Base-by-base conservation (phyloP, 2,888 invertebrate species). In the Hirtodrosophila alboralis region DNA sequence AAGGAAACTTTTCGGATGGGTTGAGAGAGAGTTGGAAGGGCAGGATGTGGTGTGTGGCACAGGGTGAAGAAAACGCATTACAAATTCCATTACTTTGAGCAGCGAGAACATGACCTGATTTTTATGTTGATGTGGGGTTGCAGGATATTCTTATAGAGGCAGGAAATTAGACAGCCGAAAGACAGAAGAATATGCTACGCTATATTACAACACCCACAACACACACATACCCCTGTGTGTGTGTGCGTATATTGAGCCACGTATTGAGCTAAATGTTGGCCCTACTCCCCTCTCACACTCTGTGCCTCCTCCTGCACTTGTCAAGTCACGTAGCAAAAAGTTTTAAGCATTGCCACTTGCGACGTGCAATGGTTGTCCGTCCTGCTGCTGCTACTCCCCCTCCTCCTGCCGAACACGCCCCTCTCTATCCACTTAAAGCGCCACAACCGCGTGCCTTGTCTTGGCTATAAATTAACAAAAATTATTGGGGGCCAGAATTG, bases 41-140 rank as follows among this genome's bases (percentile, higher is more conserved):
- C 8, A 21, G 38, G 10, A 9, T n/a, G n/a, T n/a, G n/a, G n/a
- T n/a, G n/a, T n/a, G n/a, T n/a, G n/a, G n/a, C n/a, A n/a, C n/a
- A n/a, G n/a, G n/a, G n/a, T n/a, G n/a, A 23, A 31, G 38, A 30
- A 45, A 79, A 75, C 69, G 69, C 81, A 81, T 81, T 81, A 81
- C 86, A 81, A 81, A 81, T 81, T 81, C 81, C 81, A 81, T 81
- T 81, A 81, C 81, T 87, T 87, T 81, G 86, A 75, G 86, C 74
- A 81, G 72, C 83, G 81, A n/a, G n/a, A 87, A 81, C 81, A 81
- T 81, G 81, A 81, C 81, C 81, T 81, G 81, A 81, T 81, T 81
- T 81, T 75, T 78, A 66, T 81, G 83, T 84, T 62, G 52, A 69
- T 73, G 68, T 75, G 62, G 12, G 6, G 27, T 10, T 14, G 41